Evolutionary conservation across 2,113 vertebrate genomes (phyloP).

Genomic region (Pelecanoides urinatrix): DNA sequence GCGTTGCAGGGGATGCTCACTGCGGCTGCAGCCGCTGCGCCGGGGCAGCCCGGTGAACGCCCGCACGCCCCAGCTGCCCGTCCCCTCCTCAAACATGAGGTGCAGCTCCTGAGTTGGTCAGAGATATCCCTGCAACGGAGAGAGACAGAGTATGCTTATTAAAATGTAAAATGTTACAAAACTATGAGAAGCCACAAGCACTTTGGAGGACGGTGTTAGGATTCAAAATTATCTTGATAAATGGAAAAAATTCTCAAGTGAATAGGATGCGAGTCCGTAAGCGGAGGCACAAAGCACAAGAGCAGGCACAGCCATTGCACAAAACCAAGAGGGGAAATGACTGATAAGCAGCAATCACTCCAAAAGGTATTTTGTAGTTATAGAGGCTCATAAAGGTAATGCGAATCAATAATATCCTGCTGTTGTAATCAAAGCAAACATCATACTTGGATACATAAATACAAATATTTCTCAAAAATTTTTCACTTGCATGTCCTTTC

Average conservation of each 20-base stretch:
- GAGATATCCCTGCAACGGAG: background rate
- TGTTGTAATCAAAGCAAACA: background rate
- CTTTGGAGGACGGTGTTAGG: background rate
- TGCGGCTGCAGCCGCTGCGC: rapidly evolving
- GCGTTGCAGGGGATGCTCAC: background rate
- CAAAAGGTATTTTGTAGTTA: background rate
- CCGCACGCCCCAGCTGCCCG: background rate
- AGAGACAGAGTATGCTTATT: background rate
- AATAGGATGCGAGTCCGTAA: rapidly evolving
- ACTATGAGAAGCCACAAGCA: background rate
- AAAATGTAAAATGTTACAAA: background rate
- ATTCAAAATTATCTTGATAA: background rate
- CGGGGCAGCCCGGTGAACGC: background rate
- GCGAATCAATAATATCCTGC: background rate
- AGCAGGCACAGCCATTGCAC: background rate
- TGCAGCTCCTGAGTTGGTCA: background rate
- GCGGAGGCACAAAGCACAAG: background rate
- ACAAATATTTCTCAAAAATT: background rate
- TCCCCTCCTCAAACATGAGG: background rate
- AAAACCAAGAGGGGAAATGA: background rate
- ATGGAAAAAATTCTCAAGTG: background rate
- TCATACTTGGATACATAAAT: background rate
- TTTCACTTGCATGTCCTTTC: background rate
- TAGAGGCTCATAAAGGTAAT: background rate
- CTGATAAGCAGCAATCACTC: background rate